Evolutionary conservation across 2,888 invertebrate genomes (phyloP).

Genomic region (Pterostichus madidus): DNA sequence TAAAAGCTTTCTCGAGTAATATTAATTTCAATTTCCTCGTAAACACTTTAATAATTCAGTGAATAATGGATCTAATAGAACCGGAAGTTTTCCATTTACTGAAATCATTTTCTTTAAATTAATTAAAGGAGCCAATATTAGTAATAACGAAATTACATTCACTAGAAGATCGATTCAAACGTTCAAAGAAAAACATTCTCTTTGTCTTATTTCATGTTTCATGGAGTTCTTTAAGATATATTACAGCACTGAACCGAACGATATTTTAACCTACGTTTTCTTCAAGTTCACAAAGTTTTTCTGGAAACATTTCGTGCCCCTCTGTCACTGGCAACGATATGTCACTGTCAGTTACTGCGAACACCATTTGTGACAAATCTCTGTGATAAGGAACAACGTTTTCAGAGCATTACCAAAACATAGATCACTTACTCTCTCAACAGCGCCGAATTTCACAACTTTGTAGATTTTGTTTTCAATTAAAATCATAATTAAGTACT

Average conservation of each 20-base stretch:
- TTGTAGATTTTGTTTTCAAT: not conserved
- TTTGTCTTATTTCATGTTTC: not conserved
- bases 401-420: slow-evolving; percentile 15
- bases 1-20: not conserved
- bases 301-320: not conserved
- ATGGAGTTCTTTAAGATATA: not conserved
- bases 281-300: not conserved
- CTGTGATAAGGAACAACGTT: slow-evolving; percentile 23
- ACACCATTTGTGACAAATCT: slow-evolving; percentile 33
- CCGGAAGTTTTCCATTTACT: not conserved
- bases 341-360: slow-evolving; percentile 26
- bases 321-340: slow-evolving; percentile 9
- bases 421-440: slow-evolving; percentile 25
- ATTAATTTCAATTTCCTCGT: slow-evolving; percentile 2
- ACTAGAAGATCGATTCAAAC: not conserved
- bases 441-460: not conserved
- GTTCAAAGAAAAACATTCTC: not conserved
- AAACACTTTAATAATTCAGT: not conserved
- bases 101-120: slow-evolving; percentile 2
- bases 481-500: not conserved
- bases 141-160: not conserved
- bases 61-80: slow-evolving; percentile 11
- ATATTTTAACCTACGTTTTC: not conserved
- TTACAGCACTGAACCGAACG: not conserved
- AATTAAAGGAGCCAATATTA: not conserved